A percentile compares a stretch with the other conserved stretches of the same genome.
These are phyloP conservation scores for Harpalus rubripes DNA, from an alignment of 2,888 invertebrate genomes.

Conservation along the genomic window DNA sequence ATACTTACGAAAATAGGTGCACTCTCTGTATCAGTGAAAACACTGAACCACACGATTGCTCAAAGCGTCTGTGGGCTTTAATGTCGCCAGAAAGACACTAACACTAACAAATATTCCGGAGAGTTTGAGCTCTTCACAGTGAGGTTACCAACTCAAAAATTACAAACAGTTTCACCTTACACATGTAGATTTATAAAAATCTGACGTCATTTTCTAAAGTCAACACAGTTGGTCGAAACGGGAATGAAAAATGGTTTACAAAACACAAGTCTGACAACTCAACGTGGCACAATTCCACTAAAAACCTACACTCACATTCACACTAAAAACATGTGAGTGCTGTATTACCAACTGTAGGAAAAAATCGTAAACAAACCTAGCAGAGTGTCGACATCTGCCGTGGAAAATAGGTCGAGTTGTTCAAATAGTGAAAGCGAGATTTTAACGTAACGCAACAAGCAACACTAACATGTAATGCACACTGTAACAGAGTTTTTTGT, in stretches of 20 bases:
- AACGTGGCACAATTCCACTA: slow-evolving; percentile 62
- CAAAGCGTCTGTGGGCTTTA: slow-evolving; percentile 53
- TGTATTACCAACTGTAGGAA: slow-evolving; percentile 45
- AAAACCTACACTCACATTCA: slow-evolving; percentile 18
- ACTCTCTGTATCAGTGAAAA: slow-evolving; percentile 51
- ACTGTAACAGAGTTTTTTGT: too few species aligned
- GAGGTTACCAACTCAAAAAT: slow-evolving; percentile 28
- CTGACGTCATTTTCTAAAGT: slow-evolving; percentile 65
- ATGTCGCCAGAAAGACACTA: slow-evolving; percentile 43
- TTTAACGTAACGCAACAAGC: too few species aligned
- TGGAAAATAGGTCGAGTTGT: neutral
- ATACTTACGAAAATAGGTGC: slow-evolving; percentile 47
- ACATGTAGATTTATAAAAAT: slow-evolving; percentile 60
- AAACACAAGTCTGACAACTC: slow-evolving; percentile 56
- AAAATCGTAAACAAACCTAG: slow-evolving; percentile 33
- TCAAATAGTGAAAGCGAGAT: too few species aligned
- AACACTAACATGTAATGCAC: too few species aligned
- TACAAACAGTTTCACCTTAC: slow-evolving; percentile 55
- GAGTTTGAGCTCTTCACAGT: slow-evolving; percentile 18
- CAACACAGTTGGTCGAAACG: slow-evolving; percentile 59
- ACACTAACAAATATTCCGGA: slow-evolving; percentile 39
- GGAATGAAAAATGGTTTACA: slow-evolving; percentile 60
- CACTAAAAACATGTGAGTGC: slow-evolving; percentile 41
- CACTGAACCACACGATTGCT: slow-evolving; percentile 56
- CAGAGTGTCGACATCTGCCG: slow-evolving; percentile 29